Percentiles rank a stretch among this genome's conserved stretches.
Conservation (phyloP, 2,113 vertebrate species). For the Gasterosteus nipponicus region DNA sequence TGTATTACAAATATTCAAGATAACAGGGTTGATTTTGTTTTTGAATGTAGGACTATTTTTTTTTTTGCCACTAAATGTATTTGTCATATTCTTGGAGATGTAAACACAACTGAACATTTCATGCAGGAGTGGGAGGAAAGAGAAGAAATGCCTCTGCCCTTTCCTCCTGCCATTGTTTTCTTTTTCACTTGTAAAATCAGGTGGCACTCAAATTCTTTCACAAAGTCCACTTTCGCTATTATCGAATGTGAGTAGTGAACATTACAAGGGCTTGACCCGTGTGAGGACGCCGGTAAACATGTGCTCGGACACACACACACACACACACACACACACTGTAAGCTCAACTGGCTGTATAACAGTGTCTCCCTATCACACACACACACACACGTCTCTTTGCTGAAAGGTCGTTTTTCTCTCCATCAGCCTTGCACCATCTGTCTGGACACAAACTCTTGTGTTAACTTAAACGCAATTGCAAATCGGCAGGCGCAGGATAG, state of each 20-base stretch:
- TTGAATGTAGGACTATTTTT: constrained; percentile 41
- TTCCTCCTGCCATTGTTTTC: not conserved
- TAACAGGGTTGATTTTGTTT: constrained; percentile 52
- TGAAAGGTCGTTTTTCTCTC: constrained; percentile 61
- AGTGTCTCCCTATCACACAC: not conserved
- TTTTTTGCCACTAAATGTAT: constrained; percentile 30
- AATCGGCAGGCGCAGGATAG: constrained; percentile 22
- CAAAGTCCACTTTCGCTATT: not conserved
- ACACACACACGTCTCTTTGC: constrained; percentile 48
- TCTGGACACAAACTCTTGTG: constrained; percentile 34
- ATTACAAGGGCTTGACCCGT: not conserved
- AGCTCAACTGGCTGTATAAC: not conserved
- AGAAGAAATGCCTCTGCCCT: not conserved
- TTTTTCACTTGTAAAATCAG: not conserved
- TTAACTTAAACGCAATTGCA: constrained; percentile 33
- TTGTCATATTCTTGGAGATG: constrained; percentile 1
- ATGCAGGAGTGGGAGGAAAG: not conserved
- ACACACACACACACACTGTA: not conserved
- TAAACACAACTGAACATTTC: constrained; percentile 12
- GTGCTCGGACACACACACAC: not conserved
- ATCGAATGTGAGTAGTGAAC: not conserved
- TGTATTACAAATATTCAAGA: constrained; percentile 41
- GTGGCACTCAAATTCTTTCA: not conserved
- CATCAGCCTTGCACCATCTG: constrained; percentile 46
- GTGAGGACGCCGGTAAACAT: not conserved